Base-by-base conservation (phyloP, 2,797 vertebrate species). In the Monodelphis domestica region DNA sequence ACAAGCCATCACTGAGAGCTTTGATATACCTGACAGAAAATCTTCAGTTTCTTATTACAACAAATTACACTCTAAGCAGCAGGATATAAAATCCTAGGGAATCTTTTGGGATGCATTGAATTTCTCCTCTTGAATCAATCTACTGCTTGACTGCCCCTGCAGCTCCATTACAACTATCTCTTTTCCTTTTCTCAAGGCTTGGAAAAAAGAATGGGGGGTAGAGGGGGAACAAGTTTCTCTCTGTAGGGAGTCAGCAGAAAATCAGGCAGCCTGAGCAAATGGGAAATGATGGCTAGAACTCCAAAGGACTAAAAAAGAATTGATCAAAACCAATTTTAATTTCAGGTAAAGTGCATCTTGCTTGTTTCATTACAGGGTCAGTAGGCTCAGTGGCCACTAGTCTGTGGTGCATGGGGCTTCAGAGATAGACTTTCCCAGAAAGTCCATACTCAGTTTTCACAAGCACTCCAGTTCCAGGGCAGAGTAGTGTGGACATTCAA, bases 71-170 rank as follows among this genome's bases (percentile, higher is more conserved):
- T 96, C 94, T 95, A 88, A 98, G 94, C 98, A 96, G 96, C 95
- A 97, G 97, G 98, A 91, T 94, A 97, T 94, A 91, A 97, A 97
- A 97, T 98, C 98, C 95, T 94, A 90, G 91, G 94, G 97, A 98
- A 96, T 98, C 97, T 98, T 97, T 95, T 94, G 97, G 97, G 97
- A 98, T 98, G 95, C 94, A 91, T 96, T 98, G 96, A 97, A 97
- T 98, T 98, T 98, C 97, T 98, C 95, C 97, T 96, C 93, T 98
- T 98, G 98, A 98, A 98, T 98, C 98, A 98, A 94, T 98, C 97
- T 98, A 96, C 96, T 98, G 98, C 97, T 97, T 98, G 97, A 95
- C 96, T 98, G 97, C 97, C 94, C 96, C 97, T 95, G 93, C 90
- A 96, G 96, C 97, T 98, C 96, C 92, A 96, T 97, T 98, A 96